Percentiles rank a stretch among this genome's conserved stretches.
These are phyloP conservation scores for Belonocnema kinseyi DNA, from an alignment of 1,140 invertebrate species.

Conservation along the genomic window DNA sequence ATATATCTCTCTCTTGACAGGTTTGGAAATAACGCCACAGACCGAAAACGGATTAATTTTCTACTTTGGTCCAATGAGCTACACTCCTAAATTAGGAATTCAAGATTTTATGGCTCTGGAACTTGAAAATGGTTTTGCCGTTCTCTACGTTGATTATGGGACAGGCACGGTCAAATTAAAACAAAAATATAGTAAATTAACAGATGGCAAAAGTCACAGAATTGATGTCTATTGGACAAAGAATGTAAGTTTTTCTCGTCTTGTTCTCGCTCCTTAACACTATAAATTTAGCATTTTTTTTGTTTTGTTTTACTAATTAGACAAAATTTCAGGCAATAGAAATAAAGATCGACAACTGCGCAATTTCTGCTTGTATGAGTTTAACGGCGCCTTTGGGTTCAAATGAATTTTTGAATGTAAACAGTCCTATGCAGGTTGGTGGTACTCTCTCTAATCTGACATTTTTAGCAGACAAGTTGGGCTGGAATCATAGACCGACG, in stretches of 20 bases:
- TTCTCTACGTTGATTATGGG: constrained; percentile 94
- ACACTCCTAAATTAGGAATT: constrained; percentile 78
- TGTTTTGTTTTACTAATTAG: not conserved
- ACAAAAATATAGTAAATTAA: constrained; percentile 84
- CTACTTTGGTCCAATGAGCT: constrained; percentile 91
- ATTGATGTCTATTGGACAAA: constrained; percentile 87
- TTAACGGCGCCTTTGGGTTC: constrained; percentile 81
- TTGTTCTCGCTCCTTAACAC: too few species aligned
- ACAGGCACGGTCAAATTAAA: constrained; percentile 85
- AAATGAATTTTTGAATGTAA: constrained; percentile 90
- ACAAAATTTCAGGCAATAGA: constrained; percentile 77
- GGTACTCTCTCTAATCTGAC: constrained; percentile 82
- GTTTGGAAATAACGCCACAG: constrained; percentile 85
- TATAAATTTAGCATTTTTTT: not conserved
- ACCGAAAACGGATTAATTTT: constrained; percentile 88
- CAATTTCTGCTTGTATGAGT: constrained; percentile 83
- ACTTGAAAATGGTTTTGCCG: constrained; percentile 88
- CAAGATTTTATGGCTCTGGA: constrained; percentile 95
- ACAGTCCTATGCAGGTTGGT: constrained; percentile 91
- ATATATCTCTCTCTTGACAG: constrained; percentile 57
- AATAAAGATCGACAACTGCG: constrained; percentile 86
- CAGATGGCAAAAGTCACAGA: constrained; percentile 86
- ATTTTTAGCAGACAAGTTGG: constrained; percentile 77
- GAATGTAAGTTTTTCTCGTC: constrained; percentile 69
- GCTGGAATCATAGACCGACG: constrained; percentile 82